Conservation (phyloP, 2,113 vertebrate species). For the Ibidorhyncha struthersii region DNA sequence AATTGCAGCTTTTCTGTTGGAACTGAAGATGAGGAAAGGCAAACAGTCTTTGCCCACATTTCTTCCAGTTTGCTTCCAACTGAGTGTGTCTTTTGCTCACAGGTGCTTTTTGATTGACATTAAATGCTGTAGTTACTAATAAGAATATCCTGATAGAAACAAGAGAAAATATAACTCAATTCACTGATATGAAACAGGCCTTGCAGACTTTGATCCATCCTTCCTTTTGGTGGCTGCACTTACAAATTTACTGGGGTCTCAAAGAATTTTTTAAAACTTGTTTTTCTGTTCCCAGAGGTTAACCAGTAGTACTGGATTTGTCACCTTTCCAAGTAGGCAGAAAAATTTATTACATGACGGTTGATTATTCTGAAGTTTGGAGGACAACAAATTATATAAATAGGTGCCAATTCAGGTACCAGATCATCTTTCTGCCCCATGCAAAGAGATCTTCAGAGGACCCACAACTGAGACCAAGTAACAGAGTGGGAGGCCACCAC, state of each 20-base stretch:
- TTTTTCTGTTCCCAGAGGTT: background rate
- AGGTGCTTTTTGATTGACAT: background rate
- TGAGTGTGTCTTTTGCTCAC: background rate
- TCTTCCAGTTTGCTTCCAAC: background rate
- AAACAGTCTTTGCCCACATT: background rate
- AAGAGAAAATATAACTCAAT: background rate
- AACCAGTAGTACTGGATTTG: background rate
- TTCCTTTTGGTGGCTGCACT: background rate
- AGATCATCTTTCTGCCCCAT: background rate
- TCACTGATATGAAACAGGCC: background rate
- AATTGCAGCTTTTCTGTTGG: background rate
- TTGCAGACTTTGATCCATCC: background rate
- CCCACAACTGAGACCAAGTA: background rate
- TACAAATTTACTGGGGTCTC: background rate
- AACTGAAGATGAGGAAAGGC: background rate
- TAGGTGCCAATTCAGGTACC: background rate
- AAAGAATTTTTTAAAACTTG: background rate
- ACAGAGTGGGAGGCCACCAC: background rate
- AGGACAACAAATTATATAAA: background rate
- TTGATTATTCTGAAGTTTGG: background rate
- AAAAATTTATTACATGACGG: background rate
- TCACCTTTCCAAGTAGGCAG: background rate
- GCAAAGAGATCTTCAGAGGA: background rate
- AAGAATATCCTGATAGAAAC: background rate
- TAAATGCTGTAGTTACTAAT: background rate